phyloP scores from a whole-genome alignment of 2,113 vertebrate genomes.

The Esox niger region DNA sequence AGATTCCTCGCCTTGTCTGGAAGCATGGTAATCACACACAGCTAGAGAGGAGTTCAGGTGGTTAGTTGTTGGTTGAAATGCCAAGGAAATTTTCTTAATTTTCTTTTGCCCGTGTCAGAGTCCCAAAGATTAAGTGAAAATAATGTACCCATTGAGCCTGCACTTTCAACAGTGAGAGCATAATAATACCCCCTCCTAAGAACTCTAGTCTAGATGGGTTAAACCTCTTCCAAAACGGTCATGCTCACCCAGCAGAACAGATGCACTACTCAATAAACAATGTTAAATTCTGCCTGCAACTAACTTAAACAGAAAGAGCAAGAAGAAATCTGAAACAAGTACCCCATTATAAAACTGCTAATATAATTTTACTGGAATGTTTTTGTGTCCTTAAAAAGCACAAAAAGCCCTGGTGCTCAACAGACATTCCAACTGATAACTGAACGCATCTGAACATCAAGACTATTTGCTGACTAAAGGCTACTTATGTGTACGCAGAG shows the following conservation, averaged over 20 bases:
- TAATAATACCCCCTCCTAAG: conserved; percentile 27
- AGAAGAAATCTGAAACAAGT: not conserved
- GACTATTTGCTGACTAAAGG: not conserved
- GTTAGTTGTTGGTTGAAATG: not conserved
- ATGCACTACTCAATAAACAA: conserved; percentile 11
- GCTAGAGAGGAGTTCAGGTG: not conserved
- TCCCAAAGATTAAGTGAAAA: conserved; percentile 34
- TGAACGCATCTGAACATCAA: not conserved
- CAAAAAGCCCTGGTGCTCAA: conserved; percentile 2
- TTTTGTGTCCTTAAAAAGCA: not conserved
- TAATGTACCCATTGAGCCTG: conserved; percentile 25
- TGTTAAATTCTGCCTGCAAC: not conserved
- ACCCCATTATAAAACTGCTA: not conserved
- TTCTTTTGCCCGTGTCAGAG: conserved; percentile 52
- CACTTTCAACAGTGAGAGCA: conserved; percentile 39
- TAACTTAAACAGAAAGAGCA: not conserved
- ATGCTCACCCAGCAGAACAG: conserved; percentile 9
- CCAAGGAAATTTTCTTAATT: conserved; percentile 43
- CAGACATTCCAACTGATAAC: not conserved
- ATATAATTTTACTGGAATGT: not conserved
- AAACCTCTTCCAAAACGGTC: conserved; percentile 15
- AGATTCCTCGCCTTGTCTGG: conserved; percentile 26
- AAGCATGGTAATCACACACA: not conserved
- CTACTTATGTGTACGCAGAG: not conserved
- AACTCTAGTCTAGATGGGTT: conserved; percentile 2